These are phyloP conservation scores for Phylloscopus trochiloides DNA, from an alignment of 2,113 vertebrate species.

Conservation along the genomic window DNA sequence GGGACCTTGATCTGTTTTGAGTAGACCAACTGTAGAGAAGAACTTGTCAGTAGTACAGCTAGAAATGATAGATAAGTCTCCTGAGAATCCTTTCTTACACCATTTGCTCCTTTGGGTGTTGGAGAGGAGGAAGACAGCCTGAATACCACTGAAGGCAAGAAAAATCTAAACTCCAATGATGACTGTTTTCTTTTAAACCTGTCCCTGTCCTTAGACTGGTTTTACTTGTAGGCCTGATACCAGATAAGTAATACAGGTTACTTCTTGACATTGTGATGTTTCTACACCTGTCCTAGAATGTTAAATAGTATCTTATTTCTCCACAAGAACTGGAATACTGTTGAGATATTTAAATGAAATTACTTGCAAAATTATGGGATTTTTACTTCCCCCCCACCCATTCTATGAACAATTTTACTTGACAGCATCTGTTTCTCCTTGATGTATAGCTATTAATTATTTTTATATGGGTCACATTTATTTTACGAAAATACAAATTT, in stretches of 20 bases:
- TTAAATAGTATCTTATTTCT: not conserved
- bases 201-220: not conserved
- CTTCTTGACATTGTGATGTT: not conserved
- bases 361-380: not conserved
- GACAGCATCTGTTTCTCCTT: not conserved
- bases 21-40: not conserved
- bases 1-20: not conserved
- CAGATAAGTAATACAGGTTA: not conserved
- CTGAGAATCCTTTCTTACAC: not conserved
- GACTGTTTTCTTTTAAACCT: not conserved
- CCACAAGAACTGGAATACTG: not conserved
- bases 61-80: not conserved
- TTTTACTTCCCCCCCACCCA: accelerated
- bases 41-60: not conserved
- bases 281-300: not conserved
- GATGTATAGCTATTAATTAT: not conserved
- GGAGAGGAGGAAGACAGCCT: not conserved
- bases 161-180: not conserved
- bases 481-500: not conserved
- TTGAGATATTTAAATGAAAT: not conserved
- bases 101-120: not conserved
- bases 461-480: not conserved
- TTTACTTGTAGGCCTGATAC: not conserved
- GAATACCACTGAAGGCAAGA: not conserved
- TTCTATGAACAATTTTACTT: not conserved